Base-by-base conservation (phyloP, 1,140 invertebrate genomes). In the Brachionus rubens region DNA sequence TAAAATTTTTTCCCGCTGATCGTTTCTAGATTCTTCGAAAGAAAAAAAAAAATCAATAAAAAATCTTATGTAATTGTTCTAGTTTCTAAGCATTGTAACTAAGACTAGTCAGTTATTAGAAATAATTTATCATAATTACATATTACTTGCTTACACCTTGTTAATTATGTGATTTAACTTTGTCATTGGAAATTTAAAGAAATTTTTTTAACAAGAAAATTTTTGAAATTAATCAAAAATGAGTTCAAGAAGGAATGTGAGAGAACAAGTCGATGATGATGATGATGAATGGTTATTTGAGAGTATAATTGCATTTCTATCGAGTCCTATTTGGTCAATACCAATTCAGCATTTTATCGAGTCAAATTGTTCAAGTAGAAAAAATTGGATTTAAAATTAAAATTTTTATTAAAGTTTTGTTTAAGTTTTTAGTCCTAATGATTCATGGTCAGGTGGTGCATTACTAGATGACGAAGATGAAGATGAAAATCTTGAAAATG, bases 261-360 rank as follows among this genome's bases (percentile, higher is more conserved):
- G n/a, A n/a, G n/a, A n/a, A n/a, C n/a, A n/a, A n/a, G n/a, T n/a
- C n/a, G n/a, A n/a, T n/a, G n/a, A 59, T 9, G 54, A 59, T 33
- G 54, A 59, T 6, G 54, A 59, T n/a, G 54, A 59, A 59, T 59
- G 54, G 54, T 30, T 59, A n/a, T 59, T 59, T 59, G 54, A 59
- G 16, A 59, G 28, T 33, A 59, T 59, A 33, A 16, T 59, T 16
- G 54, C 28, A 28, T 59, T 36, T 36, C 36, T 59, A 19, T 59
- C 54, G 16, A 59, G 54, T 59, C 54, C 28, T n/a, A 59, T 59
- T n/a, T 59, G 54, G 54, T 59, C 54, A 16, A 59, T 59, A 19
- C 54, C 54, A 5, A 10, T 59, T 59, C 54, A 59, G 16, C 54
- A 59, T 36, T 59, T 59, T 36, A n/a, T 59, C 6, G 54, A 59